Conservation (phyloP, 2,888 invertebrate species). For the Amphiduros pacificus region DNA sequence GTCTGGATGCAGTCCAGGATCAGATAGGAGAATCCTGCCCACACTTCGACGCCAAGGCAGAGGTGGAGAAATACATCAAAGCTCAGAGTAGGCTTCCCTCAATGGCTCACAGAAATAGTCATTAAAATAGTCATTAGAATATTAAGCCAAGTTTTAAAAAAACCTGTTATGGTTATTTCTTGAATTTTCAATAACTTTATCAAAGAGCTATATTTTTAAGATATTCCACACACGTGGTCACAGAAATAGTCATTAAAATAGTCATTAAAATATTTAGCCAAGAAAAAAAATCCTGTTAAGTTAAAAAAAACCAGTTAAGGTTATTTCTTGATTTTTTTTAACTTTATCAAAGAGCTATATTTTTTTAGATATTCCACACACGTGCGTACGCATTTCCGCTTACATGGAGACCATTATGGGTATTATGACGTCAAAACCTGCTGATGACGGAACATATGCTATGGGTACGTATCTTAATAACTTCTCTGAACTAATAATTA, state of each 20-base stretch:
- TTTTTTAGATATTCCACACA: conserved; percentile 35
- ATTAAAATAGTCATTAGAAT: no score
- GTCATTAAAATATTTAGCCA: no score
- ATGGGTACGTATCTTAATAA: conserved; percentile 42
- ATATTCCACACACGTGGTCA: not conserved
- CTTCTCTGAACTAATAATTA: no score
- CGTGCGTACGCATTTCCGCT: conserved; percentile 42
- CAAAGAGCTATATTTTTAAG: not conserved
- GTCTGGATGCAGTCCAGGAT: conserved; percentile 41
- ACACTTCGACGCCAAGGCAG: conserved; percentile 46
- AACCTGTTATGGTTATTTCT: no score
- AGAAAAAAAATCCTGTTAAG: no score
- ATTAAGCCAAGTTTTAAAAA: no score
- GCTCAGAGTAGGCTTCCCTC: conserved; percentile 33
- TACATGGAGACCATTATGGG: conserved; percentile 45
- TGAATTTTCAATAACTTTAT: not conserved
- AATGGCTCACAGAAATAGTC: not conserved
- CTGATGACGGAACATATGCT: conserved; percentile 41
- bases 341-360: not conserved
- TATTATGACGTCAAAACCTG: conserved; percentile 40
- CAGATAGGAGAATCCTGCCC: conserved; percentile 39
- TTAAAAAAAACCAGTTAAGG: no score
- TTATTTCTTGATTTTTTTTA: not conserved
- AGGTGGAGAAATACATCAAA: conserved; percentile 47
- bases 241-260: not conserved